Evolutionary conservation across 1,140 invertebrate species (phyloP).

Genomic region (Heliconius himera): DNA sequence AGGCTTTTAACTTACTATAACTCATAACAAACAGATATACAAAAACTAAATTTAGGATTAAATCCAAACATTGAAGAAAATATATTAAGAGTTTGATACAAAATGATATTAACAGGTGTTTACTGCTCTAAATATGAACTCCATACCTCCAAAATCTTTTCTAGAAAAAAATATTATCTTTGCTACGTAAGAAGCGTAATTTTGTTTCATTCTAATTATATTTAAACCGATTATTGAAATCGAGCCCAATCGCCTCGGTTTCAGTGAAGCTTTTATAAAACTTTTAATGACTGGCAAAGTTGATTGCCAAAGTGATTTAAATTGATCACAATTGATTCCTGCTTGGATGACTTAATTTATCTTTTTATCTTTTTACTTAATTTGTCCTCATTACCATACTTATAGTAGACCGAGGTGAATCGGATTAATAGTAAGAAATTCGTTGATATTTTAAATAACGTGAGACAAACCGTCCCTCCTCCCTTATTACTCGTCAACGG

Average conservation of each 20-base stretch:
- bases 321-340: slow-evolving; percentile 1
- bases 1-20: too few species aligned
- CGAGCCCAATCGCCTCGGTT: background rate
- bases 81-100: background rate
- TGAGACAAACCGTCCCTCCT: too few species aligned
- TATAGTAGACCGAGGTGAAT: too few species aligned
- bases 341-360: background rate
- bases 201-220: background rate
- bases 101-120: background rate
- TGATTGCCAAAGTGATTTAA: background rate
- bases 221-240: background rate
- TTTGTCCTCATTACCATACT: background rate
- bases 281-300: background rate
- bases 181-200: background rate
- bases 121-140: too few species aligned
- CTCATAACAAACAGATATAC: background rate
- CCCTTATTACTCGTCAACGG: too few species aligned
- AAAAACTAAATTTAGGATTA: background rate
- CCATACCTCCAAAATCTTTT: background rate
- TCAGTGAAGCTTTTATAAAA: background rate
- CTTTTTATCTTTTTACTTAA: background rate
- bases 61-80: background rate
- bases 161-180: background rate
- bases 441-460: too few species aligned
- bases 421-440: too few species aligned